Conservation (phyloP, 35 echinoderm and acorn worm genomes). For the Heliocidaris erythrogramma region DNA sequence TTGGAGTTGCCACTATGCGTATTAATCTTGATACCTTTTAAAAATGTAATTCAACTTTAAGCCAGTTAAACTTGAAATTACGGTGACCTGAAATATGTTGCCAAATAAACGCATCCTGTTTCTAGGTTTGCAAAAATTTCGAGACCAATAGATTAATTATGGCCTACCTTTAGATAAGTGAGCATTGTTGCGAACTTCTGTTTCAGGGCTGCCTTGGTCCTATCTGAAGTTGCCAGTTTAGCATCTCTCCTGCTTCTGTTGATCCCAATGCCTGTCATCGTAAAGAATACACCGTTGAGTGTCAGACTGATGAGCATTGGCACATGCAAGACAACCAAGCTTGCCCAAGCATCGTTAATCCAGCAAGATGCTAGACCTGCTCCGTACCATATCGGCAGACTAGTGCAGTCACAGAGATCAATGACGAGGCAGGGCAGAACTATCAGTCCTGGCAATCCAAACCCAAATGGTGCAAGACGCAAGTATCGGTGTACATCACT, state of each 20-base stretch:
- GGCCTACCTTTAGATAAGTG: background rate
- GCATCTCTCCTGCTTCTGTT: constrained; percentile 10
- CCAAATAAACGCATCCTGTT: too few relatives aligned
- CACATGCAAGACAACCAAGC: constrained; percentile 16
- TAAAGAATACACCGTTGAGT: constrained; percentile 46
- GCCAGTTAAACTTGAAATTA: too few relatives aligned
- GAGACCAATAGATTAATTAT: too few relatives aligned
- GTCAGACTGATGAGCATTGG: constrained; percentile 32
- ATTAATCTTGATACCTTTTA: too few relatives aligned
- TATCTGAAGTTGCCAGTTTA: background rate
- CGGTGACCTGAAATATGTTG: background rate
- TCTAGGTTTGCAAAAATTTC: too few relatives aligned
- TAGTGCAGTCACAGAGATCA: constrained; percentile 49
- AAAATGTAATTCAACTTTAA: too few relatives aligned
- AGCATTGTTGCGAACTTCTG: background rate
- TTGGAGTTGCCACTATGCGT: too few relatives aligned
- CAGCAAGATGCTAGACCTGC: constrained; percentile 22
- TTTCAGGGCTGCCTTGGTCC: background rate
- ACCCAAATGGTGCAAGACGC: constrained; percentile 23
- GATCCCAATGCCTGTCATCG: background rate
- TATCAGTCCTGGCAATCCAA: constrained; percentile 32
- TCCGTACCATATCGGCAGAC: constrained; percentile 49
- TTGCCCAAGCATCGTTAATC: background rate
- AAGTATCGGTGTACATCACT: background rate
- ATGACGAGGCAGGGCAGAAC: constrained; percentile 37